A percentile compares a stretch with the other conserved stretches of the same genome.
Evolutionary conservation across 2,113 vertebrate genomes (phyloP).

Genomic region (Malurus alboscapulatus): DNA sequence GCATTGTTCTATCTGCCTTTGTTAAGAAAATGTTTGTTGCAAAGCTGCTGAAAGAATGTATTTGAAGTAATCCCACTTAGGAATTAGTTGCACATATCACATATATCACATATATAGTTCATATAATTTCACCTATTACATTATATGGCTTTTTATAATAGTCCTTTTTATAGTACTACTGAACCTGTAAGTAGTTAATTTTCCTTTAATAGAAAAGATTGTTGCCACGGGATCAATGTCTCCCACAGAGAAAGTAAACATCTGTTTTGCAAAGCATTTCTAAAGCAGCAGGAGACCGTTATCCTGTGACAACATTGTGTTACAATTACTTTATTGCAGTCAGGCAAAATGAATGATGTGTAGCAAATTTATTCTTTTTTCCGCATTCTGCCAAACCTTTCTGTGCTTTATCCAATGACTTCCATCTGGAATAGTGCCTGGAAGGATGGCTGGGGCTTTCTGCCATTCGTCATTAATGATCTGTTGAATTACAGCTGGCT

Average conservation of each 20-base stretch:
- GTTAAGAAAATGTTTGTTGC: neutral
- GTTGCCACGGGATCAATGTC: neutral
- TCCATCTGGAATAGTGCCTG: slow-evolving; percentile 53
- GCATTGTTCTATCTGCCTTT: neutral
- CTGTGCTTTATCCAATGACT: slow-evolving; percentile 40
- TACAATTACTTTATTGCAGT: slow-evolving; percentile 61
- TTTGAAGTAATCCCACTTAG: neutral
- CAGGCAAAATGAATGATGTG: slow-evolving; percentile 58
- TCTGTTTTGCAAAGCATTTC: slow-evolving; percentile 60
- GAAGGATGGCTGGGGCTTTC: slow-evolving; percentile 18
- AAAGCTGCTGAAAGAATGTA: neutral
- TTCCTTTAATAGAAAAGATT: slow-evolving; percentile 42
- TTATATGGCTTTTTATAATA: neutral
- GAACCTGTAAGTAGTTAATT: slow-evolving; percentile 24
- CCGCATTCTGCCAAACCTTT: slow-evolving; percentile 26
- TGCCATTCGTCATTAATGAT: slow-evolving; percentile 45
- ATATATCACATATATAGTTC: neutral
- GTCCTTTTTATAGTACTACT: neutral
- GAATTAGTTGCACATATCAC: neutral
- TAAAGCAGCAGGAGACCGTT: slow-evolving; percentile 55
- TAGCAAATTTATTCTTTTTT: slow-evolving; percentile 41
- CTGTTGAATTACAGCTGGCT: slow-evolving; percentile 17
- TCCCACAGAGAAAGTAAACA: slow-evolving; percentile 60
- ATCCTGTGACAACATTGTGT: slow-evolving; percentile 55
- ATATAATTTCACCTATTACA: neutral